Conservation (phyloP, 2,888 invertebrate genomes). For the Amblyteles armatorius region DNA sequence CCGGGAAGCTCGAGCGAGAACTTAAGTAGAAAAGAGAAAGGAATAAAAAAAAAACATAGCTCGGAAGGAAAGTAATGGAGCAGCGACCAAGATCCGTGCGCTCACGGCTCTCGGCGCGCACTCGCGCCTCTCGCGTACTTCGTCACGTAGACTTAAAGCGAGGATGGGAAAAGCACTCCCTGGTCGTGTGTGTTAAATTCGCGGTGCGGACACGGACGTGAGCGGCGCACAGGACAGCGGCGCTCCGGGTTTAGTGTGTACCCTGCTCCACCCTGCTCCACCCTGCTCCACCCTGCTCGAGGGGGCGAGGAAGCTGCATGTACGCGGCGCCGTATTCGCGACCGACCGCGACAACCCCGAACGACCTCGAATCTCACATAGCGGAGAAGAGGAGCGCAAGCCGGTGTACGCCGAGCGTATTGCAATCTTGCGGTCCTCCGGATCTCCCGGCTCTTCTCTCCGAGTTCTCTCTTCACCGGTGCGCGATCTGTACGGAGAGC, state of each 20-base stretch:
- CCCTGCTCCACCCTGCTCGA: too few species aligned
- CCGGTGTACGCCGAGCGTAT: constrained; percentile 52
- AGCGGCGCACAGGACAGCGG: background rate
- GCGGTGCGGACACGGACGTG: background rate
- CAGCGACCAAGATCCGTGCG: background rate
- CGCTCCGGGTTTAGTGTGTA: background rate
- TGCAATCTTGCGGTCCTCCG: constrained; percentile 67
- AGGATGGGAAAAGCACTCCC: constrained; percentile 25
- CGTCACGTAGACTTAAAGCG: constrained; percentile 15
- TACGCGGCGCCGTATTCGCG: constrained; percentile 23
- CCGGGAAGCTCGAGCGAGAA: background rate
- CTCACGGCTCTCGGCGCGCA: constrained; percentile 16
- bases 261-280: too few species aligned
- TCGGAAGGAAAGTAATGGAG: constrained; percentile 2
- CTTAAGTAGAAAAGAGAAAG: background rate
- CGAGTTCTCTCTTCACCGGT: constrained; percentile 14
- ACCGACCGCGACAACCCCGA: constrained; percentile 42
- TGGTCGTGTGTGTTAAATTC: constrained; percentile 7
- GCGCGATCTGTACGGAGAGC: constrained; percentile 23
- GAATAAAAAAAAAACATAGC: background rate
- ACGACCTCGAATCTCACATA: constrained; percentile 65
- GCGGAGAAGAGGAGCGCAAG: constrained; percentile 46
- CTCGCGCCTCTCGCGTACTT: constrained; percentile 24
- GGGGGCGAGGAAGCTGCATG: constrained; percentile 3
- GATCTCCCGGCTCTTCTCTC: constrained; percentile 54